Conservation (phyloP, 2,797 vertebrate species). For the Sebastes matsubarae region DNA sequence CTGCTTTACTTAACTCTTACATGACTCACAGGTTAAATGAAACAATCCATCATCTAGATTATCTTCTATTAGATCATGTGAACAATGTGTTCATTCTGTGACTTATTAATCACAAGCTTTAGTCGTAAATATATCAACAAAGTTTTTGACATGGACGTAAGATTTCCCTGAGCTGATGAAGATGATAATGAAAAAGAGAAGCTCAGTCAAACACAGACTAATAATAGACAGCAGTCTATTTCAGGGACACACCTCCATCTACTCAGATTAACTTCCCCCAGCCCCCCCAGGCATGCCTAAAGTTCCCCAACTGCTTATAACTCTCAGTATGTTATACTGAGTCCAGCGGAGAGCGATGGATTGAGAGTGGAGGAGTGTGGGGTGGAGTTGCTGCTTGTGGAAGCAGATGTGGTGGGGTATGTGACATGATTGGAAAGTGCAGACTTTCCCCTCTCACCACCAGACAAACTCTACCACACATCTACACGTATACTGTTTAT, state of each 20-base stretch:
- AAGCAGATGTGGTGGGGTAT: conserved; percentile 32
- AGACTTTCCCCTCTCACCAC: conserved; percentile 18
- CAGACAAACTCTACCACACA: conserved; percentile 28
- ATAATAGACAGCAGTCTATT: conserved; percentile 42
- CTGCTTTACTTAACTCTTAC: background rate
- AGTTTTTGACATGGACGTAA: background rate
- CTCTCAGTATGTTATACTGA: background rate
- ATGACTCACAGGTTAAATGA: background rate
- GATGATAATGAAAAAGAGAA: conserved; percentile 21
- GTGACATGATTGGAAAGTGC: conserved; percentile 29
- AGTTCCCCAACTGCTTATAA: conserved; percentile 9
- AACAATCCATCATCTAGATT: background rate
- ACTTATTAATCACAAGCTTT: background rate
- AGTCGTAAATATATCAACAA: background rate
- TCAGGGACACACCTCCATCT: conserved; percentile 10
- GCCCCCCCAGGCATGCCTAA: background rate
- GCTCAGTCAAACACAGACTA: conserved; percentile 18
- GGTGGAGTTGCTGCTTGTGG: background rate
- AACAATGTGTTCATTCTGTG: background rate
- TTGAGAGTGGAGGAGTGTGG: conserved; percentile 5
- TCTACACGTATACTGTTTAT: background rate
- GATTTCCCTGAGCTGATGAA: background rate
- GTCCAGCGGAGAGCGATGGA: conserved; percentile 18
- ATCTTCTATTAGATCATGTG: background rate
- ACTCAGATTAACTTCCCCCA: background rate